Evolutionary conservation across 2,888 invertebrate genomes (phyloP).

Genomic region (Laothoe populi): DNA sequence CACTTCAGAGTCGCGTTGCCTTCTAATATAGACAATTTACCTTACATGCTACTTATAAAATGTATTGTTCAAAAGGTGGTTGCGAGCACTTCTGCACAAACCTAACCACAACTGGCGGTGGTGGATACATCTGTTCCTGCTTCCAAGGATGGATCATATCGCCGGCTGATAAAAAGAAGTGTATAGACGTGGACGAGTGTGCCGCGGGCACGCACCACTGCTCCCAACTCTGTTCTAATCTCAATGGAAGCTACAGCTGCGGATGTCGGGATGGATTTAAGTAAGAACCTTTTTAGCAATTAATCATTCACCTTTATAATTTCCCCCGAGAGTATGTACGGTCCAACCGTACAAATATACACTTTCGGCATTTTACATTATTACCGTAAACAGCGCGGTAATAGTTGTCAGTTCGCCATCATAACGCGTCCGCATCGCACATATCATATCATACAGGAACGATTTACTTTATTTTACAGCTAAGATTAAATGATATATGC

Average conservation of each 20-base stretch:
- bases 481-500: no score
- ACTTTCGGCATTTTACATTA: no score
- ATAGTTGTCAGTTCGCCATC: no score
- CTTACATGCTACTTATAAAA: background rate
- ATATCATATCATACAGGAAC: no score
- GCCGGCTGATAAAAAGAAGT: slow-evolving; percentile 91
- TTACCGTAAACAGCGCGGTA: no score
- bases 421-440: no score
- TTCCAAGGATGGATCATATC: slow-evolving; percentile 94
- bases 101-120: slow-evolving; percentile 79
- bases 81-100: slow-evolving; percentile 97
- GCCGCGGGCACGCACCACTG: slow-evolving; percentile 92
- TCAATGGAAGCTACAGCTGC: slow-evolving; percentile 97
- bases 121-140: slow-evolving; percentile 96
- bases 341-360: no score
- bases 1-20: no score
- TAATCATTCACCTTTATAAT: no score
- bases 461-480: no score
- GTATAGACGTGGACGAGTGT: slow-evolving; percentile 96
- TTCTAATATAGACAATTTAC: no score
- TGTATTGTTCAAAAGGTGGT: slow-evolving; percentile 86
- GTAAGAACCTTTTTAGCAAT: slow-evolving; percentile 45
- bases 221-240: slow-evolving; percentile 96
- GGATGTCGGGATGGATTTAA: slow-evolving; percentile 93
- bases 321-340: no score